Evolutionary conservation across 2,797 vertebrate species (phyloP), one percentile per base, ranked within the genome.

Genomic region (Brachyrhaphis roseni): DNA sequence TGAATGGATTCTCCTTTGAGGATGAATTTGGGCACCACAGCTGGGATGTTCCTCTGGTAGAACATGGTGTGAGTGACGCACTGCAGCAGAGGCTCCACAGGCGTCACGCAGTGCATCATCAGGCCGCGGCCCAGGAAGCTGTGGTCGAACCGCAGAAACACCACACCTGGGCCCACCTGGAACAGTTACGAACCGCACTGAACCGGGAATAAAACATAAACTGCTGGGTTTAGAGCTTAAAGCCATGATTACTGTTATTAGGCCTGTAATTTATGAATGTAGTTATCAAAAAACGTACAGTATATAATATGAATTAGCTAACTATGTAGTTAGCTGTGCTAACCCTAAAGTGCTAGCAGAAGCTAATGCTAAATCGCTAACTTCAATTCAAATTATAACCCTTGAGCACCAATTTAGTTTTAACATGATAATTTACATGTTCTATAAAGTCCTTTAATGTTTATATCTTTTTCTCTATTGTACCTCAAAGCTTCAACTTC

Each of bases 161-260:
- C 96, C 47, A 98, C 39, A 0, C 96, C 96, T 3, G 97, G 97
- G 18, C 97, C 97, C 26, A 97, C 94, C 97, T 97, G 90, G 64
- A 78, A 89, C 20, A 72, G 15, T 66, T 16, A 72, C 53, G 13
- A 43, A 51, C 20, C 20, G 5, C 68, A 43, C 26, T 15, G 23
- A 71, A 15, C 26, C 11, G 1, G 39, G 23, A 70, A 43, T 39
- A 26, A 41, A 26, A 41, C 36, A 66, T 39, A 5, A 39, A 39
- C 64, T 11, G 3, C 36, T 66, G 34, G 8, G 20, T 39, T 66
- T 64, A 8, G 7, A 1, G 3, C 13, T 64, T 20, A 36, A 39
- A 66, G 16, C 34, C 4, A 39, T 26, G 18, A 41, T 23, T 41
- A 4, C 23, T 68, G 18, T 39, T 6, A 41, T 23, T 41, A 41